Evolutionary conservation across 1,140 invertebrate genomes (phyloP).

Genomic region (Halesus radiatus): DNA sequence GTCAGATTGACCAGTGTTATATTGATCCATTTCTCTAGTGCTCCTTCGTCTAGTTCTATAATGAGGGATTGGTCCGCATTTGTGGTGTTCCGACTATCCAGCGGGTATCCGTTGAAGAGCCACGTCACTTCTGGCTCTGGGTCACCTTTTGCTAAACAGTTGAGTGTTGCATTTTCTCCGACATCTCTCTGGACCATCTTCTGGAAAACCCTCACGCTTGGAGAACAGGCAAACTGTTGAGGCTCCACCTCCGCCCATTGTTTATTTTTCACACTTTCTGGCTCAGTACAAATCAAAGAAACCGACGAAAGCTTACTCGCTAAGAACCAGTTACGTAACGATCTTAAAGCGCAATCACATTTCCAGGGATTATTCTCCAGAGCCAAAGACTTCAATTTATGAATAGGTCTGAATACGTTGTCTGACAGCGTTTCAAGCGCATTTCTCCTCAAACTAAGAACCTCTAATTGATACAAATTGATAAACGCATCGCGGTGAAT

Average conservation of each 20-base stretch:
- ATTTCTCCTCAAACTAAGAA: conserved; percentile 80
- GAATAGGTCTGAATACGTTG: conserved; percentile 75
- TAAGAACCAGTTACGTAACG: conserved; percentile 81
- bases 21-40: conserved; percentile 76
- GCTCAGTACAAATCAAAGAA: conserved; percentile 75
- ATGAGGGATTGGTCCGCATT: conserved; percentile 63
- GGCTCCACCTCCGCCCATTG: conserved; percentile 78
- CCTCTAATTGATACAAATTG: conserved; percentile 77
- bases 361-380: conserved; percentile 86
- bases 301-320: conserved; percentile 74
- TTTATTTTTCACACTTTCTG: conserved; percentile 71
- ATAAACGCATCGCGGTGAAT: conserved; percentile 82
- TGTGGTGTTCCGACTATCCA: conserved; percentile 45
- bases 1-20: conserved; percentile 78
- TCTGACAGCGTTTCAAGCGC: conserved; percentile 76
- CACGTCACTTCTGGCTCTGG: conserved; percentile 83
- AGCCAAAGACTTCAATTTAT: conserved; percentile 78
- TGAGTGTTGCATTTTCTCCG: conserved; percentile 83
- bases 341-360: conserved; percentile 84
- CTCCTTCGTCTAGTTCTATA: conserved; percentile 63
- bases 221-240: conserved; percentile 81
- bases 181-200: conserved; percentile 63
- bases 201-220: conserved; percentile 73
- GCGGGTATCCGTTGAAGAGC: conserved; percentile 76
- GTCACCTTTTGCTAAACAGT: conserved; percentile 80